phyloP scores from a whole-genome alignment of 2,888 invertebrate genomes.

The Lapara coniferarum region DNA sequence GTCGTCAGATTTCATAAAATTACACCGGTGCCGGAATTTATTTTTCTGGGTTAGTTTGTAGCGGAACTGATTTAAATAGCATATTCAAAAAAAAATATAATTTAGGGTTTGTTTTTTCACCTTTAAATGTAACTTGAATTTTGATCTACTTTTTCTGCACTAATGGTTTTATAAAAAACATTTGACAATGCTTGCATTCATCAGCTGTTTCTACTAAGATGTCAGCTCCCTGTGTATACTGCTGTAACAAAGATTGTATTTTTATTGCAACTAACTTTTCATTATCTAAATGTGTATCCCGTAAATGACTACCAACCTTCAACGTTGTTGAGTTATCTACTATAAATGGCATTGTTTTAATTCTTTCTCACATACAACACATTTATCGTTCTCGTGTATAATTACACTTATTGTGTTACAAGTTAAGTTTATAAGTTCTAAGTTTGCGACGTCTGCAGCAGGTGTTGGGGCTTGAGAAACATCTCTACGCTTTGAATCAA shows the following conservation, averaged over 20 bases:
- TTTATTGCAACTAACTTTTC: background rate
- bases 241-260: too few species aligned
- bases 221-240: background rate
- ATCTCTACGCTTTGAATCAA: background rate
- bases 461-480: constrained; percentile 29
- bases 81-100: too few species aligned
- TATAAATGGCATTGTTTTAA: constrained; percentile 22
- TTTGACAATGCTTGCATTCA: too few species aligned
- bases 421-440: constrained; percentile 29
- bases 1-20: constrained; percentile 4
- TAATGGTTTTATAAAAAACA: too few species aligned
- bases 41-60: background rate
- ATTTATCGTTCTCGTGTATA: constrained; percentile 34
- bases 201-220: background rate
- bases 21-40: background rate
- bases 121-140: too few species aligned
- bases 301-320: constrained; percentile 15
- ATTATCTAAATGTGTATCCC: constrained; percentile 1
- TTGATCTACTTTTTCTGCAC: too few species aligned
- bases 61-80: background rate
- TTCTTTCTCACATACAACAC: constrained; percentile 30
- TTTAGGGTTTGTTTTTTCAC: too few species aligned
- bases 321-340: constrained; percentile 19
- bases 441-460: constrained; percentile 39
- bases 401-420: constrained; percentile 37